A percentile compares a stretch with the other conserved stretches of the same genome.
Evolutionary conservation across 2,888 invertebrate genomes (phyloP).

Genomic region (Lagria hirta): DNA sequence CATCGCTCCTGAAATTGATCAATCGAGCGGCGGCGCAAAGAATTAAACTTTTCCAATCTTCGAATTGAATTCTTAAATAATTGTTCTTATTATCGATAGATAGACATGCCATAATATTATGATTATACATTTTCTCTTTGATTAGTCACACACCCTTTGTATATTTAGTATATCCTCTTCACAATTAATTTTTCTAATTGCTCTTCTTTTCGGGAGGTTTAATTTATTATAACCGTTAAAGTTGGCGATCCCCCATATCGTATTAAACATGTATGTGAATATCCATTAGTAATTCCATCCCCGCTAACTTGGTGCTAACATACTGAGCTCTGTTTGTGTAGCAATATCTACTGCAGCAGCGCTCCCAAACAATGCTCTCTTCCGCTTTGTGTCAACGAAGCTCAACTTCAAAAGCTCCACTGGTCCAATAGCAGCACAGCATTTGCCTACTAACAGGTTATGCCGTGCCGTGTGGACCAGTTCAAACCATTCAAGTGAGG

Average conservation of each 20-base stretch:
- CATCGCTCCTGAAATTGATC: too few relatives aligned
- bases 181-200: constrained; percentile 26
- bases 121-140: too few relatives aligned
- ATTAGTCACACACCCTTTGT: too few relatives aligned
- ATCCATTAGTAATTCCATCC: constrained; percentile 50
- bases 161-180: too few relatives aligned
- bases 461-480: constrained; percentile 38
- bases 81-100: too few relatives aligned
- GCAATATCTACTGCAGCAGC: constrained; percentile 43
- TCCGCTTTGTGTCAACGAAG: constrained; percentile 39
- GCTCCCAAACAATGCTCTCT: constrained; percentile 27
- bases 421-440: constrained; percentile 37
- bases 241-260: constrained; percentile 41
- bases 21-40: too few relatives aligned
- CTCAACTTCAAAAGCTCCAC: constrained; percentile 24
- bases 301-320: constrained; percentile 49
- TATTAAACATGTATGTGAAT: constrained; percentile 48
- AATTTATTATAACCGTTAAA: constrained; percentile 45
- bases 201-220: constrained; percentile 13
- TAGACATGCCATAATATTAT: too few relatives aligned
- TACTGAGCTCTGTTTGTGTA: constrained; percentile 49
- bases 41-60: too few relatives aligned
- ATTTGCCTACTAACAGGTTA: constrained; percentile 49
- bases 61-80: too few relatives aligned
- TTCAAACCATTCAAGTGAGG: constrained; percentile 17